Evolutionary conservation across 2,888 invertebrate species (phyloP).

Genomic region (Lithophane semibrunnea): DNA sequence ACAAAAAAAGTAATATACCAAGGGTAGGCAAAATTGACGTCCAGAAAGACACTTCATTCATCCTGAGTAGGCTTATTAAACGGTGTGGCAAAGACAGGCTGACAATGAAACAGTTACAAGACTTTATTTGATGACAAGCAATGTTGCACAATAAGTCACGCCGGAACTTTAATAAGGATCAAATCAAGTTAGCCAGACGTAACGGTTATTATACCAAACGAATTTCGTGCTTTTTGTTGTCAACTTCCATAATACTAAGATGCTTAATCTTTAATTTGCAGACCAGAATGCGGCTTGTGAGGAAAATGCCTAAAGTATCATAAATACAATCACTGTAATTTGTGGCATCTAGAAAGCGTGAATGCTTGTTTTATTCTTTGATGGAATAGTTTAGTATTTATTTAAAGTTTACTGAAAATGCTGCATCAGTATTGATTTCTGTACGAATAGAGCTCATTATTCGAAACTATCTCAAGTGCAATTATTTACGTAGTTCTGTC

Average conservation of each 20-base stretch:
- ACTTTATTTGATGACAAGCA: slow-evolving; percentile 49
- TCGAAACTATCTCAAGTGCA: too few species aligned
- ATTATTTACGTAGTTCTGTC: too few species aligned
- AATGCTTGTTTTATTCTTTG: background rate
- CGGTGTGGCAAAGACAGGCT: background rate
- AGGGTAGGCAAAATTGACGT: slow-evolving; percentile 9
- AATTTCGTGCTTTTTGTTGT: background rate
- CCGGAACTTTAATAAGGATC: slow-evolving; percentile 53
- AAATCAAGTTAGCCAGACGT: slow-evolving; percentile 50
- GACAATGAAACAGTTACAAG: slow-evolving; percentile 43
- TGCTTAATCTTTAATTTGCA: background rate
- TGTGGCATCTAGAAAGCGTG: background rate
- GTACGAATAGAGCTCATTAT: too few species aligned
- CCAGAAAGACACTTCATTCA: slow-evolving; percentile 12
- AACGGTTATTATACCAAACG: slow-evolving; percentile 33
- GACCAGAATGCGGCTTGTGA: background rate
- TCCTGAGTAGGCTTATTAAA: slow-evolving; percentile 29
- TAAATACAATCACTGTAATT: background rate
- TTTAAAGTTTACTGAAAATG: background rate
- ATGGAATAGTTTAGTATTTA: background rate
- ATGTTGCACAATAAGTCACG: slow-evolving; percentile 28
- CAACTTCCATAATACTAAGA: slow-evolving; percentile 32
- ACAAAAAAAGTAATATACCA: slow-evolving; percentile 1
- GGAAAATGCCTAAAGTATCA: background rate
- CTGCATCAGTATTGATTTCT: background rate